A percentile compares a stretch with the other conserved stretches of the same genome.
These are phyloP conservation scores for Leptinotarsa defecta DNA, from an alignment of 1,140 invertebrate species.

Conservation along the genomic window DNA sequence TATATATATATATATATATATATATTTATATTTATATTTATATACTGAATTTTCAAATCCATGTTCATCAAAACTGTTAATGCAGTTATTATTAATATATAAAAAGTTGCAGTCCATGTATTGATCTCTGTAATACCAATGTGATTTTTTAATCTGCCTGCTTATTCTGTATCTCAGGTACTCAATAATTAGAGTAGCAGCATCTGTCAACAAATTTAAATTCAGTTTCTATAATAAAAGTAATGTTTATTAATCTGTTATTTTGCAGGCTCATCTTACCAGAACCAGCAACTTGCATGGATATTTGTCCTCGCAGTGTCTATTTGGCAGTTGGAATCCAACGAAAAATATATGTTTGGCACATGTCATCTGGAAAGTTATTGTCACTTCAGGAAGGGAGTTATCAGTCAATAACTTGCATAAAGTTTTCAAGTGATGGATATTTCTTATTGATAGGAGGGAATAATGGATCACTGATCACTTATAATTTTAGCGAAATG, in stretches of 20 bases:
- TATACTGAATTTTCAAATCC: too few species aligned
- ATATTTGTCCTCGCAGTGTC: conserved; percentile 68
- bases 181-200: neutral
- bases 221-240: neutral
- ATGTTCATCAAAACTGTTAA: too few species aligned
- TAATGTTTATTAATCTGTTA: conserved; percentile 5
- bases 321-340: conserved; percentile 77
- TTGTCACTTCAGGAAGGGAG: conserved; percentile 73
- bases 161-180: neutral
- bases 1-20: too few species aligned
- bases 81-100: too few species aligned
- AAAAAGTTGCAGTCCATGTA: too few species aligned
- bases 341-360: conserved; percentile 86
- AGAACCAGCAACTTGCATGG: conserved; percentile 72
- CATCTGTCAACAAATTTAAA: conserved; percentile 5
- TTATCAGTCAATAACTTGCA: conserved; percentile 76
- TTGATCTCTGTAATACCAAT: too few species aligned
- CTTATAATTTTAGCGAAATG: conserved; percentile 69
- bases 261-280: conserved; percentile 73
- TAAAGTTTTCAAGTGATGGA: conserved; percentile 76
- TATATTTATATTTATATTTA: too few species aligned
- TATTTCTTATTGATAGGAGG: conserved; percentile 75
- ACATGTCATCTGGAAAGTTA: conserved; percentile 75
- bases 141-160: too few species aligned
- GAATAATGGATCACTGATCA: conserved; percentile 80